Evolutionary conservation across 2,113 vertebrate genomes (phyloP).

Genomic region (Oryctolagus cuniculus): mOryCun1.1 NC_091439.1:99663501-99664000

Average conservation of each 20-base stretch:
- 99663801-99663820: too few relatives aligned
- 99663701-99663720: neutral
- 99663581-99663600: neutral
- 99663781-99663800: neutral
- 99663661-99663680: neutral
- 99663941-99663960: neutral
- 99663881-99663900: neutral
- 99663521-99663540: neutral
- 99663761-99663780: neutral
- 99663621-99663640: too few relatives aligned
- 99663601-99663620: neutral
- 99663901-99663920: neutral
- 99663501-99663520: neutral
- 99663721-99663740: neutral
- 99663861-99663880: neutral
- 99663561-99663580: neutral
- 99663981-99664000: neutral
- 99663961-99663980: neutral
- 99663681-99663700: accelerated
- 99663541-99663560: neutral
- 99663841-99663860: neutral
- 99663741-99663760: neutral
- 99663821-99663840: neutral
- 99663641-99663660: neutral
- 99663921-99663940: neutral